phyloP scores from a whole-genome alignment of 2,888 invertebrate genomes.

The Melanophora roralis region DNA sequence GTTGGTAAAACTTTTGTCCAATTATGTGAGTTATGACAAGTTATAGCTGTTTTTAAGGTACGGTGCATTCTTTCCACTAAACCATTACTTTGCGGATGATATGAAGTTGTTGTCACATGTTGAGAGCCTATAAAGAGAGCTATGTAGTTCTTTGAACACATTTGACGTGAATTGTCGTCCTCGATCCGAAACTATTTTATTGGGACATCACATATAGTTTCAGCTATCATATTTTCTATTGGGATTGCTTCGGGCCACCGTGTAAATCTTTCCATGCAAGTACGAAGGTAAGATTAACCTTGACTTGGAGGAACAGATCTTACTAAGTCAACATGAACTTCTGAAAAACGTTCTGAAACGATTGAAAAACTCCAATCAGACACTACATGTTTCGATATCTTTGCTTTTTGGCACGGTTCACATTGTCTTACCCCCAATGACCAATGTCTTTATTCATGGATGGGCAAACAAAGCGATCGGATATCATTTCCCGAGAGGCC shows the following conservation, averaged over 20 bases:
- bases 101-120: no score
- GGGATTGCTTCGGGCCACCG: not conserved
- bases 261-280: not conserved
- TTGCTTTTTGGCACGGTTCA: not conserved
- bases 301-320: not conserved
- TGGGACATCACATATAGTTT: not conserved
- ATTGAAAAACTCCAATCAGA: not conserved
- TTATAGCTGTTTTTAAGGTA: not conserved
- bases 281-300: not conserved
- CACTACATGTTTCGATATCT: not conserved
- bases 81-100: no score
- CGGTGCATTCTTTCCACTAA: not conserved
- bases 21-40: no score
- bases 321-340: not conserved
- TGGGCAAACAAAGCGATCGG: not conserved
- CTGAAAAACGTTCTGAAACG: not conserved
- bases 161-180: no score
- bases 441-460: not conserved
- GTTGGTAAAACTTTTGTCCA: no score
- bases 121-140: no score
- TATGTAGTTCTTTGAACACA: no score
- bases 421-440: not conserved
- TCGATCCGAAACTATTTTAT: no score
- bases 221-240: not conserved
- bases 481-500: not conserved